Conservation (phyloP, 2,888 invertebrate species). For the Ochropacha duplaris region DNA sequence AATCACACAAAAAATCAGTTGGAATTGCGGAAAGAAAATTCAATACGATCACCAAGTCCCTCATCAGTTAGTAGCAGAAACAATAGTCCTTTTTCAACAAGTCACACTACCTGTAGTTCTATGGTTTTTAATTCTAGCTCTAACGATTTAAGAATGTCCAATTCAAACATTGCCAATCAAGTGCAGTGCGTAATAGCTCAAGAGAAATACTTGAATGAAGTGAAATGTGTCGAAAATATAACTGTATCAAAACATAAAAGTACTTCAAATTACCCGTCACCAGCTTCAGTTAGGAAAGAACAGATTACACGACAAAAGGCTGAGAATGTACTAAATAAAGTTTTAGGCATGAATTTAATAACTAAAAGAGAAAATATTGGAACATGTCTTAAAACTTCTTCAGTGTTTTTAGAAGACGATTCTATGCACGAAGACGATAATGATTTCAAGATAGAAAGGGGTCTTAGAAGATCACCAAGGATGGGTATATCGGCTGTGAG, state of each 20-base stretch:
- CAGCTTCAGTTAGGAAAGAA: conserved; percentile 67
- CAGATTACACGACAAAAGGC: conserved; percentile 76
- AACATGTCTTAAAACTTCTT: conserved; percentile 71
- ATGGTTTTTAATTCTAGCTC: conserved; percentile 81
- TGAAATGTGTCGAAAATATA: conserved; percentile 77
- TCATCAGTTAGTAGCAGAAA: conserved; percentile 79
- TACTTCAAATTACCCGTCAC: conserved; percentile 60
- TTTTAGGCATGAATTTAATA: conserved; percentile 75
- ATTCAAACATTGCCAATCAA: conserved; percentile 74
- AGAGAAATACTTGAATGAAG: conserved; percentile 78
- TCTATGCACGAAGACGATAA: conserved; percentile 68
- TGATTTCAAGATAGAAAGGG: conserved; percentile 72
- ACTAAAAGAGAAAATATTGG: conserved; percentile 72
- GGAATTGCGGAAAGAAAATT: conserved; percentile 70
- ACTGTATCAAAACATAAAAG: conserved; percentile 65
- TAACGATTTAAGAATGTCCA: conserved; percentile 76
- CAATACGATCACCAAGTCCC: conserved; percentile 72
- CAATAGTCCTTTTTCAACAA: conserved; percentile 74
- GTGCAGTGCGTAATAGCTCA: conserved; percentile 81
- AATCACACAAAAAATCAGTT: conserved; percentile 68
- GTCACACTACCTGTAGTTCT: conserved; percentile 80
- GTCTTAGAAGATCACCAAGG: conserved; percentile 68
- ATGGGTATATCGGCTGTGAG: conserved; percentile 77
- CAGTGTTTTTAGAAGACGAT: conserved; percentile 74
- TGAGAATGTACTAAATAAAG: conserved; percentile 76